These are phyloP conservation scores for Pachymerium ferrugineum DNA, from an alignment of 2,888 invertebrate species.

Conservation along the genomic window DNA sequence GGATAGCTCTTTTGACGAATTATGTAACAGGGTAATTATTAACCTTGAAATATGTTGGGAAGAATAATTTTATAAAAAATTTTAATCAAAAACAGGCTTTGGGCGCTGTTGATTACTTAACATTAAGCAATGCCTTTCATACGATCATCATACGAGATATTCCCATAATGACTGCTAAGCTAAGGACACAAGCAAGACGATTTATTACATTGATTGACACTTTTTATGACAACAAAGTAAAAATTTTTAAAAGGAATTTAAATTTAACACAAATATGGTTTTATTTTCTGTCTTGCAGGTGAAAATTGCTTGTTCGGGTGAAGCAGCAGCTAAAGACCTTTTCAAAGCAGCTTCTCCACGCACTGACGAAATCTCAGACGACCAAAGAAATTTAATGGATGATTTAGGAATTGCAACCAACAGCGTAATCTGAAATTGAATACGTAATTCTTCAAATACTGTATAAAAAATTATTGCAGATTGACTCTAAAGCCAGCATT, in stretches of 20 bases:
- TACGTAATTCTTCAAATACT: no score
- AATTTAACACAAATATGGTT: no score
- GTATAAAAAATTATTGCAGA: no score
- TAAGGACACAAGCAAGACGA: conserved; percentile 81
- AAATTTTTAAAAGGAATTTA: no score
- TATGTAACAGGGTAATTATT: conserved; percentile 90
- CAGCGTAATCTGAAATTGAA: conserved; percentile 46
- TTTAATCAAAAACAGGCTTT: conserved; percentile 3
- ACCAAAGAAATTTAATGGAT: conserved; percentile 86
- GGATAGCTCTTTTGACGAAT: conserved; percentile 79
- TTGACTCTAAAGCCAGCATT: conserved; percentile 73
- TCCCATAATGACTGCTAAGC: conserved; percentile 70
- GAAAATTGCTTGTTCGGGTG: conserved; percentile 78
- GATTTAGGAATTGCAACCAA: conserved; percentile 70
- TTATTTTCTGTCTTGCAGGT: no score
- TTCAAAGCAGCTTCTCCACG: no score
- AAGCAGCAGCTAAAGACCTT: conserved; percentile 62
- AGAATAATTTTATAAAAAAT: not conserved
- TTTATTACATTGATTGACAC: conserved; percentile 97
- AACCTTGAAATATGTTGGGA: conserved; percentile 38
- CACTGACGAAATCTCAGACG: conserved; percentile 61
- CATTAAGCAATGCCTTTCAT: conserved; percentile 88
- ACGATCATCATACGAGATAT: conserved; percentile 86
- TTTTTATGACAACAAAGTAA: conserved; percentile 84
- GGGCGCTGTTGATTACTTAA: conserved; percentile 82